phyloP scores from a whole-genome alignment of 2,113 vertebrate genomes.

The Engraulis encrasicolus region DNA sequence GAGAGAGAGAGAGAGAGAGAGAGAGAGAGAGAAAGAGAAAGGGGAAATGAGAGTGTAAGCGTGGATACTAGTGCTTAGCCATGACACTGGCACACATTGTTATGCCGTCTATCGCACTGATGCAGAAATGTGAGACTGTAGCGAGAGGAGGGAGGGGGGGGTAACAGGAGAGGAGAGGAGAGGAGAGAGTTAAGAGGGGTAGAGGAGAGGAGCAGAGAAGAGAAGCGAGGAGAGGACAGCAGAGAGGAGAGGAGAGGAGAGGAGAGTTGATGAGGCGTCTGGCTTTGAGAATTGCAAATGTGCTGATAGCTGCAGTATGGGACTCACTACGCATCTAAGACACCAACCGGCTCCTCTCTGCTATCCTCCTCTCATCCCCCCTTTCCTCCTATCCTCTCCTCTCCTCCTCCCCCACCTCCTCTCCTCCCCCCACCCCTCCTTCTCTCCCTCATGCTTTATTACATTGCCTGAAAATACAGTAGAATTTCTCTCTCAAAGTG shows the following conservation, averaged over 20 bases:
- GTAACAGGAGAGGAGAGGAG: too few species aligned
- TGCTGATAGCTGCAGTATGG: slow-evolving; percentile 41
- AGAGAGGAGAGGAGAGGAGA: too few species aligned
- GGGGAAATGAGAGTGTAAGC: background rate
- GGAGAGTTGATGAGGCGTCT: slow-evolving; percentile 25
- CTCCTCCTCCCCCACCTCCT: background rate
- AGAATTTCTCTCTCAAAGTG: background rate
- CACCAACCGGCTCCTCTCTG: background rate
- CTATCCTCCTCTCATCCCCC: background rate
- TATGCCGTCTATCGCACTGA: slow-evolving; percentile 25
- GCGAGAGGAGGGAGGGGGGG: too few species aligned
- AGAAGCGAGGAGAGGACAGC: too few species aligned
- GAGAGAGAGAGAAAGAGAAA: background rate
- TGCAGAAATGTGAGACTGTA: background rate
- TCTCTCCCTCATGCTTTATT: background rate
- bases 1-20: background rate
- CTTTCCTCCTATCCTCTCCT: background rate
- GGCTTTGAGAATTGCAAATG: slow-evolving; percentile 26
- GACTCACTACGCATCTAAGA: background rate
- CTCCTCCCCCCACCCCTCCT: background rate
- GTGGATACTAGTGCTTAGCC: background rate
- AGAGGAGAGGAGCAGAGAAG: too few species aligned
- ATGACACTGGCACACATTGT: background rate
- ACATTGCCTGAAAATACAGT: slow-evolving; percentile 27
- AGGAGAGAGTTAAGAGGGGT: too few species aligned